These are phyloP conservation scores for Pyralis farinalis DNA, from an alignment of 2,888 invertebrate species.

Conservation along the genomic window DNA sequence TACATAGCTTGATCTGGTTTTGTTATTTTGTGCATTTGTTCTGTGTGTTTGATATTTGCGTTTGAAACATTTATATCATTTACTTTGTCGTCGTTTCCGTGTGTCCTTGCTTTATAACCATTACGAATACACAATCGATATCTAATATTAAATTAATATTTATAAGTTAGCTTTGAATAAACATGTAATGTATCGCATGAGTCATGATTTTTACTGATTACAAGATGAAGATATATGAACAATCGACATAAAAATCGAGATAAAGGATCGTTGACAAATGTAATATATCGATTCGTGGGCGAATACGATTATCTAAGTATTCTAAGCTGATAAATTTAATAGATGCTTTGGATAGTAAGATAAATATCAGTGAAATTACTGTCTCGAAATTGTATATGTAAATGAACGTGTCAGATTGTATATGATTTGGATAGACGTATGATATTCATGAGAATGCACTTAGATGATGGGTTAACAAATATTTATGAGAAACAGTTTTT, in stretches of 20 bases:
- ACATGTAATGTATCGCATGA: constrained; percentile 33
- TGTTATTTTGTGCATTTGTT: constrained; percentile 29
- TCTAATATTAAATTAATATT: constrained; percentile 17
- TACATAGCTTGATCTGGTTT: constrained; percentile 55
- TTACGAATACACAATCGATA: constrained; percentile 20
- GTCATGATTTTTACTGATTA: constrained; percentile 21
- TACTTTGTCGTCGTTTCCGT: background rate
- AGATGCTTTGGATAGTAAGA: constrained; percentile 19
- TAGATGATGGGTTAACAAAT: constrained; percentile 2
- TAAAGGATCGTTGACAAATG: constrained; percentile 44
- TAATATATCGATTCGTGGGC: constrained; percentile 35
- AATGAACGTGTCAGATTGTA: constrained; percentile 26
- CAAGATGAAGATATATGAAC: constrained; percentile 29
- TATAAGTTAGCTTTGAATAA: constrained; percentile 25
- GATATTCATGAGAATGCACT: background rate
- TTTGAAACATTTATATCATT: constrained; percentile 11
- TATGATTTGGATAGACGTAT: constrained; percentile 11
- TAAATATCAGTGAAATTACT: constrained; percentile 30
- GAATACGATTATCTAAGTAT: constrained; percentile 29
- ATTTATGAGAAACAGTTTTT: background rate
- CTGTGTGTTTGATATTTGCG: constrained; percentile 30
- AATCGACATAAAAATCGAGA: constrained; percentile 33
- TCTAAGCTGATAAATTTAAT: constrained; percentile 27
- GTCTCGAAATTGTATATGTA: constrained; percentile 37
- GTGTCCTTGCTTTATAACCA: constrained; percentile 6